Evolutionary conservation across 2,797 vertebrate genomes (phyloP), one percentile per base, ranked within the genome.

Genomic region (Bradypodion ventrale): DNA sequence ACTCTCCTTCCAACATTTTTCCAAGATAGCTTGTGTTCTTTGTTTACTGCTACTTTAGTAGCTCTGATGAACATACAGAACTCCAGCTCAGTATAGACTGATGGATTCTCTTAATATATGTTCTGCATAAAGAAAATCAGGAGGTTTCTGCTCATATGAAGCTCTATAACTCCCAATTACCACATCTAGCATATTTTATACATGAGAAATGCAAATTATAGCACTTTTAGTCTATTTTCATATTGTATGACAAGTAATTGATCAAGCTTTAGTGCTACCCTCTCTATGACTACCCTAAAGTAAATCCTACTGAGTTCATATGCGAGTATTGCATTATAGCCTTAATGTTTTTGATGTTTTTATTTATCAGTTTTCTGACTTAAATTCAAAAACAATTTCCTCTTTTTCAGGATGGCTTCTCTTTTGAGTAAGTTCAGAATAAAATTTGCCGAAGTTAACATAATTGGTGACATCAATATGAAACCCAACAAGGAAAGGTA

Each of bases 361-460:
- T 88, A 90, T 37, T 92, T 83, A 91, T 59, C 70, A 89, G 65
- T 63, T 49, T 73, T 84, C 86, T 92, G 88, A 93, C 76, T 86
- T 73, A 84, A 79, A 84, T 81, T 91, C 85, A 88, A 77, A 91
- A 90, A 84, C 2, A 87, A 73, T 87, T 65, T 90, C 19, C 92
- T n/a, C 88, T 89, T 75, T 96, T 96, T 93, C 94, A 99, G 98
- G 94, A 99, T 99, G 97, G 96, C 96, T 94, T 95, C 96, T 60
- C 96, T 99, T 85, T 90, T 99, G 92, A 95, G 96, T 82, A 98
- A 99, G 94, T 99, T 99, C 95, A 96, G 99, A 94, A 99, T 99
- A 91, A 98, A 97, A 91, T 99, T 97, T 87, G 96, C 92, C 42
- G 98, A 99, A 92, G 97, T 99, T 92, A 96, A 94, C 46, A 96